Conservation (phyloP, 2,113 vertebrate genomes). For the cattle (Bos taurus) region ARS-UCD2.0 NC_037330.1:55836501-55837000, state of each 20-base stretch:
- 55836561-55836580: neutral
- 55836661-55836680: neutral
- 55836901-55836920: neutral
- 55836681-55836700: neutral
- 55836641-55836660: neutral
- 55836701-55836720: neutral
- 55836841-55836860: neutral
- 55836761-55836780: neutral
- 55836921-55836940: neutral
- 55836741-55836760: neutral
- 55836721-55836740: too few relatives aligned
- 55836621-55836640: neutral
- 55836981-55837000: neutral
- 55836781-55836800: neutral
- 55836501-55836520: fast-evolving
- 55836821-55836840: neutral
- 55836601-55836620: neutral
- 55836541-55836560: neutral
- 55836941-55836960: neutral
- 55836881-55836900: neutral
- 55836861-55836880: neutral
- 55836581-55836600: neutral
- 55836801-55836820: neutral
- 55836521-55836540: neutral
- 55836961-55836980: neutral